Percentiles rank a stretch among this genome's conserved stretches.
phyloP scores from a whole-genome alignment of 2,888 invertebrate species.

The Eupeodes latifasciatus region DNA sequence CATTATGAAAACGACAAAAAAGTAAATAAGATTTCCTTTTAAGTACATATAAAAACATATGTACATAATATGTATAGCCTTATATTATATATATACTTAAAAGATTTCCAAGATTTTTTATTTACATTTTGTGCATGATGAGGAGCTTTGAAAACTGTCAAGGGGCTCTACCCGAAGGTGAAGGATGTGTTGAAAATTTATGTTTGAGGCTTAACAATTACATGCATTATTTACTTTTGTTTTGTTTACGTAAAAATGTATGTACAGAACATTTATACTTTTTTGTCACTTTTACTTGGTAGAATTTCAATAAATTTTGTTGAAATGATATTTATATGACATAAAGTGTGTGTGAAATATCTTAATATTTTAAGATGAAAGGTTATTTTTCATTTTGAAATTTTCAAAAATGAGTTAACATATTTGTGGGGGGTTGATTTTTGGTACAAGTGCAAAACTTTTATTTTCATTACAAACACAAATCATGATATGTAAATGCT shows the following conservation, averaged over 20 bases:
- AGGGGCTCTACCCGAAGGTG: not conserved
- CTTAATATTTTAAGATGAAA: not conserved
- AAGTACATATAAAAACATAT: too few species aligned
- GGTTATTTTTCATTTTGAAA: not conserved
- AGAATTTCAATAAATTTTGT: not conserved
- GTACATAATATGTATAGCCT: too few species aligned
- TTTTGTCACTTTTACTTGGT: not conserved
- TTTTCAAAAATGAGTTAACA: not conserved
- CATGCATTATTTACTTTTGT: not conserved
- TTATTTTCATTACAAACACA: too few species aligned
- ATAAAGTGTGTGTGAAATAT: not conserved
- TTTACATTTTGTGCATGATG: not conserved
- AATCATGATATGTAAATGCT: too few species aligned
- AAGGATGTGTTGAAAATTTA: not conserved
- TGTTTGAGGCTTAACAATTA: not conserved
- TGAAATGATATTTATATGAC: slow-evolving; percentile 9
- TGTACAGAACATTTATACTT: too few species aligned
- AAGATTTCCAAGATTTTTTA: not conserved
- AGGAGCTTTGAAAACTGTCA: slow-evolving; percentile 26
- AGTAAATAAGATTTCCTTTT: slow-evolving; percentile 4
- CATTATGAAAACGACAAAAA: slow-evolving; percentile 16
- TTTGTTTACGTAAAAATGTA: not conserved
- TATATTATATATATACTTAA: too few species aligned
- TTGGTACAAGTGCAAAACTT: too few species aligned
- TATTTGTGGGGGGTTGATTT: too few species aligned